Conservation (phyloP, 2,888 invertebrate genomes). For the Pantelozetes paolii region DNA sequence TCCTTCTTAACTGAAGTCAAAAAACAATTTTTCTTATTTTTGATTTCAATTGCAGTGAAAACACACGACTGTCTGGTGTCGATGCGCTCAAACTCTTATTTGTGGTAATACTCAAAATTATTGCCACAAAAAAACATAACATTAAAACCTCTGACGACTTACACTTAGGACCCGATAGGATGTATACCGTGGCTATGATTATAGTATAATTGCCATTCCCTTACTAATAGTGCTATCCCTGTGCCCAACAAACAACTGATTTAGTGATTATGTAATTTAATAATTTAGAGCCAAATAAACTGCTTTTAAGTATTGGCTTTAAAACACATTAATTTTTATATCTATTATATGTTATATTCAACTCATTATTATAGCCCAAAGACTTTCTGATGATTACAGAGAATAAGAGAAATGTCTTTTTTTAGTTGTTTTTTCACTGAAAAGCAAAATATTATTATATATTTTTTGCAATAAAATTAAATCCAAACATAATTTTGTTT, state of each 20-base stretch:
- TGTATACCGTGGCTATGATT: not conserved
- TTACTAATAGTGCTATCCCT: no score
- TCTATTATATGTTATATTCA: no score
- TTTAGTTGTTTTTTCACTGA: no score
- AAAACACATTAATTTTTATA: not conserved
- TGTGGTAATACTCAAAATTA: slow-evolving; percentile 23
- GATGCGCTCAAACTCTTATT: slow-evolving; percentile 13
- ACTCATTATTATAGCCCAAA: no score
- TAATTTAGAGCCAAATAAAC: slow-evolving; percentile 12
- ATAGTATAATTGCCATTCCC: no score
- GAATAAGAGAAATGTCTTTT: no score
- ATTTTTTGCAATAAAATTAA: no score
- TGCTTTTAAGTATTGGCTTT: slow-evolving; percentile 4
- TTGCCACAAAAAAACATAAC: not conserved
- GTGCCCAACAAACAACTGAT: no score
- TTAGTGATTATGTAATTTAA: slow-evolving; percentile 31
- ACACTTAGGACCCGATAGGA: not conserved
- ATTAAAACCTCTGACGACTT: slow-evolving; percentile 7
- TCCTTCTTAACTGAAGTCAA: not conserved
- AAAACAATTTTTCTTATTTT: slow-evolving; percentile 19
- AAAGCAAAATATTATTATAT: no score
- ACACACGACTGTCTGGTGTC: no score
- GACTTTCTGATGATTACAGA: no score
- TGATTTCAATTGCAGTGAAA: not conserved
- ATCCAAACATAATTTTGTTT: no score